Conservation (phyloP, 2,797 vertebrate species). For the Artibeus lituratus region DNA sequence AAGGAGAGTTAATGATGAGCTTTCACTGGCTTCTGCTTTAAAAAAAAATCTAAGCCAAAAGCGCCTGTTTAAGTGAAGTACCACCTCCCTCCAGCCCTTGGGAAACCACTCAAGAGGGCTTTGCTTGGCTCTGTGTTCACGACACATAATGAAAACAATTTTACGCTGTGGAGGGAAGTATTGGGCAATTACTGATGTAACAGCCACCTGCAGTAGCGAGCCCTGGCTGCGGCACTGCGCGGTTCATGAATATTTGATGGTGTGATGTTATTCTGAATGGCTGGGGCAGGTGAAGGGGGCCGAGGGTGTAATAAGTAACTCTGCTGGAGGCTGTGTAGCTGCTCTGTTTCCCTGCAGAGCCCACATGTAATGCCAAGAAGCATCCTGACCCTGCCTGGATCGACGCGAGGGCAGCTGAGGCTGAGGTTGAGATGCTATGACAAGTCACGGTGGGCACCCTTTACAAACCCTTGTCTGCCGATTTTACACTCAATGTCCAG, state of each 20-base stretch:
- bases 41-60: conserved; percentile 86
- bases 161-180: conserved; percentile 98
- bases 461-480: conserved; percentile 97
- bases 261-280: conserved; percentile 98
- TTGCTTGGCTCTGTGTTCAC: conserved; percentile 97
- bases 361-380: conserved; percentile 93
- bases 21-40: conserved; percentile 86
- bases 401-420: conserved; percentile 86
- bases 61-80: conserved; percentile 98
- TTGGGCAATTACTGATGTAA: conserved; percentile 99
- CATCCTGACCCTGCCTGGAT: conserved; percentile 92
- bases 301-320: conserved; percentile 94
- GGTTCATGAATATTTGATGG: conserved; percentile 99
- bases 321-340: conserved; percentile 98
- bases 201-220: conserved; percentile 99
- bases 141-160: conserved; percentile 99
- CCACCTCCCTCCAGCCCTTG: conserved; percentile 96
- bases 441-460: conserved; percentile 93
- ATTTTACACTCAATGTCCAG: conserved; percentile 98
- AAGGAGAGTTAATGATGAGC: conserved; percentile 97
- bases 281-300: conserved; percentile 94
- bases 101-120: conserved; percentile 96
- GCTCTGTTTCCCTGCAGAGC: conserved; percentile 94
- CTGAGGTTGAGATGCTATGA: conserved; percentile 93
- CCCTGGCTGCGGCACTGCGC: conserved; percentile 85